Evolutionary conservation across 2,797 vertebrate genomes (phyloP), one percentile per base, ranked within the genome.

Genomic region (Mallotus villosus): DNA sequence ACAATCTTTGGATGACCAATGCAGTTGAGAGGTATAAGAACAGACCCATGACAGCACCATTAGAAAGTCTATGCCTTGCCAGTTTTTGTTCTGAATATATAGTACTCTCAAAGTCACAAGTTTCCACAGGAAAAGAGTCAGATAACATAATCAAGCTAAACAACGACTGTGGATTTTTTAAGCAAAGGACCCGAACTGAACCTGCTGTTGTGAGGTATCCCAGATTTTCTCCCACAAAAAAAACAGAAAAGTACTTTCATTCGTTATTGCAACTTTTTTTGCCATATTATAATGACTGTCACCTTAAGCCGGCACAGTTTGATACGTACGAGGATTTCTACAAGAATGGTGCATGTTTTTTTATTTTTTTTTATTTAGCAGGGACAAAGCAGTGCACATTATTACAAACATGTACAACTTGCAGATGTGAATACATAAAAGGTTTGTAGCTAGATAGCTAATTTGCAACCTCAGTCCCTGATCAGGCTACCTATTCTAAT

Each of bases 191-290:
- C 27, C 32, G 65, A 8, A 61, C 55, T 4, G 55, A 67, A 61
- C 34, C 55, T 7, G 63, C 63, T 51, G 64, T 62, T 17, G 65
- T 73, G 11, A 67, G 72, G 11, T 73, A 68, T 53, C 16, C 58
- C 4, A 14, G 64, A 49, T 61, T 60, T 22, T 61, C 72, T 21
- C 34, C 57, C 7, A 73, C 64, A 29, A 73, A 41, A 74, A 22
- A 61, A 25, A 57, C 72, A 24, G 57, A 68, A 22, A 74, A 68
- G 34, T 74, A 74, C 25, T 34, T 22, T n/a, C 58, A 74, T 5
- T 21, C 17, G 6, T 1, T 68, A 1, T 17, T 74, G 1, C 72
- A 74, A 22, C 58, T 73, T 4, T 73, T 73, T 73, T 49, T 73
- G 37, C 73, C 68, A 7, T 14, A 66, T 17, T 22, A 51, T 60